A percentile compares a stretch with the other conserved stretches of the same genome.
Evolutionary conservation across 2,797 vertebrate genomes (phyloP).

Genomic region (Pygocentrus nattereri): DNA sequence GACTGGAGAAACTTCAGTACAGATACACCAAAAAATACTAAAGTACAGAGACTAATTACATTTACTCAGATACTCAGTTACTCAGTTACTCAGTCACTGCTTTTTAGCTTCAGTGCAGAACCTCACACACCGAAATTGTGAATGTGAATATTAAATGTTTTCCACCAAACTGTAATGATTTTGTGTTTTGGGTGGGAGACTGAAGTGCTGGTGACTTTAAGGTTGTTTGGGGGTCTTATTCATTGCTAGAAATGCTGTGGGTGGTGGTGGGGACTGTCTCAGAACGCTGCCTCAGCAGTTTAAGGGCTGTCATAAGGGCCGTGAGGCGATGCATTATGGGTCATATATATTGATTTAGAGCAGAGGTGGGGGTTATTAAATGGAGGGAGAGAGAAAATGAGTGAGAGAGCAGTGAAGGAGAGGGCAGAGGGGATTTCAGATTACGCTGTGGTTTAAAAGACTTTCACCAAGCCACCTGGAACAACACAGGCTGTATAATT

Average conservation of each 20-base stretch:
- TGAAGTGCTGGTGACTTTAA: conserved; percentile 20
- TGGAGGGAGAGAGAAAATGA: background rate
- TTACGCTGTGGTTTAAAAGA: background rate
- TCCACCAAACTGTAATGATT: background rate
- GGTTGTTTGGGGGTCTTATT: conserved; percentile 50
- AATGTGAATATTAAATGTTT: too few relatives aligned
- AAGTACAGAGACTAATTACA: too few relatives aligned
- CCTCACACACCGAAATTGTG: too few relatives aligned
- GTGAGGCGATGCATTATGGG: conserved; percentile 51
- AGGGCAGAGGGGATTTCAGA: conserved; percentile 14
- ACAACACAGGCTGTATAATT: background rate
- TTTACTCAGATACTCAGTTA: too few relatives aligned
- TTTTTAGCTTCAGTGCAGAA: too few relatives aligned
- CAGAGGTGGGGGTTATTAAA: conserved; percentile 45
- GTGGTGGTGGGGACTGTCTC: background rate
- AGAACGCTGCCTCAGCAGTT: conserved; percentile 47
- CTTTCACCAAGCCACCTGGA: background rate
- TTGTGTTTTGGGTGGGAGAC: background rate
- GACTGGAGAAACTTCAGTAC: too few relatives aligned
- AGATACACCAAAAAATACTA: too few relatives aligned
- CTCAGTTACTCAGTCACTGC: too few relatives aligned
- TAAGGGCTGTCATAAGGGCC: conserved; percentile 45
- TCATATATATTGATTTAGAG: conserved; percentile 54
- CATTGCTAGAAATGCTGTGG: background rate
- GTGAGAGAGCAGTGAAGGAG: conserved; percentile 12